A percentile compares a stretch with the other conserved stretches of the same genome.
These are phyloP conservation scores for Myopa tessellatipennis DNA, from an alignment of 2,888 invertebrate genomes.

Conservation along the genomic window DNA sequence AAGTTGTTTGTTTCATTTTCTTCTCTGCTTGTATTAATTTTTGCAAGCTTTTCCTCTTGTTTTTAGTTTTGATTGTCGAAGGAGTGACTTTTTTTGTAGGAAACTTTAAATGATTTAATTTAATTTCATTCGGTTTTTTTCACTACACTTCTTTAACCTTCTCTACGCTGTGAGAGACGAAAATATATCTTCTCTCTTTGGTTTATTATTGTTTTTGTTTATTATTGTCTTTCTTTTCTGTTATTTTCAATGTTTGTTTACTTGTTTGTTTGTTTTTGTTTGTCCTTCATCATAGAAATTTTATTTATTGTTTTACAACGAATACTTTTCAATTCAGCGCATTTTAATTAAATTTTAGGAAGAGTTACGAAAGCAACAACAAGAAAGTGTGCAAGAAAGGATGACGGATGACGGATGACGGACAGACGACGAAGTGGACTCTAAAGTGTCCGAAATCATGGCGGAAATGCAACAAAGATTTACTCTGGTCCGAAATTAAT, in stretches of 20 bases:
- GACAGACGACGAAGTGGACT: no score
- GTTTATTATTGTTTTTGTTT: no score
- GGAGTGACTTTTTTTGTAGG: not conserved
- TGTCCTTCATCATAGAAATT: not conserved
- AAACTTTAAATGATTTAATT: not conserved
- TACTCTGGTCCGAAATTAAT: not conserved
- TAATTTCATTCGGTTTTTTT: not conserved
- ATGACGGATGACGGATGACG: no score
- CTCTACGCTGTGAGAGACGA: no score
- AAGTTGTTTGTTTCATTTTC: not conserved
- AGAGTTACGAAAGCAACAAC: not conserved
- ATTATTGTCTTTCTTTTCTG: no score
- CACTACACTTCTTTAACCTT: not conserved
- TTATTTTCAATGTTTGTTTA: not conserved
- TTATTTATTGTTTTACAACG: slow-evolving; percentile 5
- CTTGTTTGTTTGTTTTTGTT: not conserved
- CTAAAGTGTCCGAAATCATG: not conserved
- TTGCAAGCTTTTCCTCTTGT: not conserved
- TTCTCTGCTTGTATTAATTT: not conserved
- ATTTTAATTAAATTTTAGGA: slow-evolving; percentile 31
- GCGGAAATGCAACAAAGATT: slow-evolving; percentile 5
- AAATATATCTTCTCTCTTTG: no score
- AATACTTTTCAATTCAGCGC: slow-evolving; percentile 9
- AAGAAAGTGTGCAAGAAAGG: no score
- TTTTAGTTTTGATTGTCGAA: not conserved